phyloP scores from a whole-genome alignment of 2,113 vertebrate genomes.

The Hippoglossus stenolepis region DNA sequence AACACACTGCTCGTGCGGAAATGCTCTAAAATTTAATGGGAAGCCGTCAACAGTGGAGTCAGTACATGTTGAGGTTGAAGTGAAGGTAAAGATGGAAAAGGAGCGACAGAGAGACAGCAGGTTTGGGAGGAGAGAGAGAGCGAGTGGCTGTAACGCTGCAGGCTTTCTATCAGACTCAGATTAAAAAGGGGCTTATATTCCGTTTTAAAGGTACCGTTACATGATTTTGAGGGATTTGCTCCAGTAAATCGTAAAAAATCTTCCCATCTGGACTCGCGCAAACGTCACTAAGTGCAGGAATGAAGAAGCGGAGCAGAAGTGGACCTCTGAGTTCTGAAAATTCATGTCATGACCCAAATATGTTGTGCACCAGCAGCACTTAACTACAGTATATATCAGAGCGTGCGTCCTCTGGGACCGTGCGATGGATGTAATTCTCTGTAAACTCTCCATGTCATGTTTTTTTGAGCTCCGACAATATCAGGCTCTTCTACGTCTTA shows the following conservation, averaged over 20 bases:
- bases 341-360: conserved; percentile 69
- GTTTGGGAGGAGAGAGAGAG: neutral
- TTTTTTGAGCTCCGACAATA: conserved; percentile 26
- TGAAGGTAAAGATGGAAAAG: conserved; percentile 6
- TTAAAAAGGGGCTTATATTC: neutral
- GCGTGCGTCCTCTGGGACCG: conserved; percentile 36
- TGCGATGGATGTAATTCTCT: conserved; percentile 12
- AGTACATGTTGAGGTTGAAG: conserved; percentile 32
- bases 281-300: conserved; percentile 19
- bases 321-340: conserved; percentile 45
- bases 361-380: conserved; percentile 53
- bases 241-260: conserved; percentile 18
- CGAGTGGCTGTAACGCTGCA: neutral
- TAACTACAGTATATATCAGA: conserved; percentile 10
- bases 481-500: conserved; percentile 43
- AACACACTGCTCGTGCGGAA: conserved; percentile 44
- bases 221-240: conserved; percentile 22
- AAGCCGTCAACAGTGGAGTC: conserved; percentile 11
- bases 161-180: conserved; percentile 18
- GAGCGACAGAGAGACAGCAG: neutral
- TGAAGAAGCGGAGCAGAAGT: conserved; percentile 15
- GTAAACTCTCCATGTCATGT: conserved; percentile 42
- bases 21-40: conserved; percentile 41
- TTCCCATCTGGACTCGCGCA: conserved; percentile 14
- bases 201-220: conserved; percentile 6